Base-by-base conservation (phyloP, 2,888 invertebrate genomes). In the Himalopsyche kuldschensis region DNA sequence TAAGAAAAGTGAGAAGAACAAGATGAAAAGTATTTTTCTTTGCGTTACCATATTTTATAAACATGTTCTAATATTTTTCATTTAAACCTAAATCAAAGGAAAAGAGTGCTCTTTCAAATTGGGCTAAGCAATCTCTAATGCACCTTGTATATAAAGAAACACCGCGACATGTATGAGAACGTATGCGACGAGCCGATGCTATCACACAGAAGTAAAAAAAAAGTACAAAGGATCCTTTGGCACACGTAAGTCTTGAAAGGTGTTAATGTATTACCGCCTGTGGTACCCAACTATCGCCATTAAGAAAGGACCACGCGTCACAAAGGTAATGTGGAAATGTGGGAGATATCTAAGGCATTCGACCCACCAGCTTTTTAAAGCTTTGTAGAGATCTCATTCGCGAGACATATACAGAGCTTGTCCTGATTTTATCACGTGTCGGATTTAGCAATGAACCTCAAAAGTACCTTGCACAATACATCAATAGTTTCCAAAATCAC, bases 221-320 rank as follows among this genome's bases (percentile, higher is more conserved):
- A 80, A 83, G 84, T 88, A 90, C 90, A 90, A 90, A 90, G 91
- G 89, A 88, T 87, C 89, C 89, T 89, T 89, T 89, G 88, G 88
- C 83, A 87, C 87, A 63, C 85, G 81, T 84, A 78, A 77, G 82
- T 47, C 82, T 46, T 84, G 85, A 84, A 88, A 90, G 90, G 90
- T 90, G 90, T 88, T 90, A 89, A 90, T 90, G 90, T 89, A 89
- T 87, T 86, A 82, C 85, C 80, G 82, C n/a, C 31, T 17, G 75
- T 41, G 84, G 78, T 79, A 81, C 80, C 82, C 83, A 75, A 85
- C 85, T 84, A 84, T 85, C 84, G 48, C 85, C 84, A 85, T 84
- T 84, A 85, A 82, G 69, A 78, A 41, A 30, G 75, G 79, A 48
- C 47, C 31, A 3, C 75, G 55, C 20, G 55, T 20, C 82, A 84